These are phyloP conservation scores for Paramacrobiotus metropolitanus DNA, from an alignment of 1,140 invertebrate genomes.

Conservation along the genomic window DNA sequence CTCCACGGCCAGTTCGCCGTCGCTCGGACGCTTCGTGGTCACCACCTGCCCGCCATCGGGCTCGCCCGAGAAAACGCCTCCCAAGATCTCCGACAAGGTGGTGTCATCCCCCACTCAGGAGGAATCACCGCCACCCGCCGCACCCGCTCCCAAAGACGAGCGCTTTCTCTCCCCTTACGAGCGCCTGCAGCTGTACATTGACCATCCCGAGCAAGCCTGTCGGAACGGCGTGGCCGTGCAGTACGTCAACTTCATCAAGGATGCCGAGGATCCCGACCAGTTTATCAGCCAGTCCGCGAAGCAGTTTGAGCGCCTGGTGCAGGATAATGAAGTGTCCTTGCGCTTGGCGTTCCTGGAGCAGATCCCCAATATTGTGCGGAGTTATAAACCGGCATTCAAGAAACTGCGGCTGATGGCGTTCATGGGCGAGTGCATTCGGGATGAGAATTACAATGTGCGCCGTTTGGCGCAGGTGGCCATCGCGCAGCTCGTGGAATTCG, in stretches of 20 bases:
- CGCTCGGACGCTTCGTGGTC: background rate
- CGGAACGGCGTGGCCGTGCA: background rate
- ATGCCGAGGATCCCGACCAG: background rate
- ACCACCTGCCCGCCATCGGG: background rate
- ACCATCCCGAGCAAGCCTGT: background rate
- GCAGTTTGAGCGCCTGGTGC: background rate
- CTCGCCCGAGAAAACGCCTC: background rate
- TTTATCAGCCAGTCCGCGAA: background rate
- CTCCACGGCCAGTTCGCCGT: too few relatives aligned
- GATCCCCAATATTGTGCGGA: background rate
- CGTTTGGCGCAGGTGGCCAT: background rate
- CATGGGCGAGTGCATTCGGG: background rate
- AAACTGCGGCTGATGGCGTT: background rate
- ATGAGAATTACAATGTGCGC: slow-evolving; percentile 1
- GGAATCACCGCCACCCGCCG: background rate
- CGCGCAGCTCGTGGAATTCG: background rate
- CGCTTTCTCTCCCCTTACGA: background rate
- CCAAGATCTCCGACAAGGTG: background rate
- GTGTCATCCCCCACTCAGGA: background rate
- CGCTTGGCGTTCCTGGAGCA: background rate
- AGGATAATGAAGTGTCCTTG: background rate
- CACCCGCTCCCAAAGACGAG: background rate
- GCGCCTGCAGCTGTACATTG: background rate
- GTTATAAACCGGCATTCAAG: background rate
- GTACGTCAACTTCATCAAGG: slow-evolving; percentile 3